Evolutionary conservation across 2,797 vertebrate species (phyloP).

Genomic region (Argentina silus): DNA sequence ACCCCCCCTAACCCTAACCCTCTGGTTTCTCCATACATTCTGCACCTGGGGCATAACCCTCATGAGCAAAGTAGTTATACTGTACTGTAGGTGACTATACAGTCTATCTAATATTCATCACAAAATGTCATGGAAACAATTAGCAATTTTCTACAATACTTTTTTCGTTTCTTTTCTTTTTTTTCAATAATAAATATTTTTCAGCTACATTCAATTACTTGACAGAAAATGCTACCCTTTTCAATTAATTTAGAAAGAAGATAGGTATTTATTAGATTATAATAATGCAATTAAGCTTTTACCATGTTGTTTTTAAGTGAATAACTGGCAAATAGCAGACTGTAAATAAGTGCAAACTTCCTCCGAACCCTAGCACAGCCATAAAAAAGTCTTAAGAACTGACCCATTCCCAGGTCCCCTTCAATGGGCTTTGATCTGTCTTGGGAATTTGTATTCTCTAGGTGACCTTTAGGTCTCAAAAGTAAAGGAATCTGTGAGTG

Average conservation of each 20-base stretch:
- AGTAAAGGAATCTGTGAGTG: conserved; percentile 3
- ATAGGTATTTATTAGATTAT: conserved; percentile 1
- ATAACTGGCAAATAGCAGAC: background rate
- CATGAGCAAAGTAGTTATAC: background rate
- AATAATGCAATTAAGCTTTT: background rate
- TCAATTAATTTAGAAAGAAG: background rate
- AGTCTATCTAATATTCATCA: background rate
- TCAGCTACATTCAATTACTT: no score
- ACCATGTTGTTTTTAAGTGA: background rate
- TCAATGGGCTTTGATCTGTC: conserved; percentile 39
- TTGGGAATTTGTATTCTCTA: conserved; percentile 39
- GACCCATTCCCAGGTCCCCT: background rate
- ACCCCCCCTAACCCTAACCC: background rate
- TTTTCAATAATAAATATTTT: no score
- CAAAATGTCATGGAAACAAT: background rate
- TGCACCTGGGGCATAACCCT: background rate
- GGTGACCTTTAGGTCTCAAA: conserved; percentile 11
- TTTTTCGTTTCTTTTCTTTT: no score
- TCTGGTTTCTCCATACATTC: background rate
- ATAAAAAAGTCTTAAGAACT: background rate
- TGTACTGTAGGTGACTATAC: background rate
- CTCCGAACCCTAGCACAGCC: background rate
- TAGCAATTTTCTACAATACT: background rate
- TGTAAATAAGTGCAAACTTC: background rate
- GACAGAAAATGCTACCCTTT: background rate